Conservation (phyloP, 2,113 vertebrate species). For the Aphyosemion australe region DNA sequence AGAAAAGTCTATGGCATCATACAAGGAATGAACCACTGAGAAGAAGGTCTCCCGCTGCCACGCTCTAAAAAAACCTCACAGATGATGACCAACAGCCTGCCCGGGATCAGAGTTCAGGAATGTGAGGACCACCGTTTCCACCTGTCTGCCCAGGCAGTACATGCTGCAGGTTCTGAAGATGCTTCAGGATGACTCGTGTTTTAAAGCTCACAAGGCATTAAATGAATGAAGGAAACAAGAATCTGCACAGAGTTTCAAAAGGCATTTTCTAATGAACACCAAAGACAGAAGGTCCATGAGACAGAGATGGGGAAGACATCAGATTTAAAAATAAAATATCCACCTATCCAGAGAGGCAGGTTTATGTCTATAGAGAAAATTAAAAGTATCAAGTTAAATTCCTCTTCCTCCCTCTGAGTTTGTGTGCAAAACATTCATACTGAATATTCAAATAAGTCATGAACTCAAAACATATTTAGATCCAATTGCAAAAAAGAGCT, state of each 20-base stretch:
- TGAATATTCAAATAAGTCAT: too few relatives aligned
- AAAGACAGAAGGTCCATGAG: neutral
- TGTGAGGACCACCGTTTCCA: conserved; percentile 72
- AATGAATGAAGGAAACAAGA: conserved; percentile 67
- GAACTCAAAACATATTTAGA: neutral
- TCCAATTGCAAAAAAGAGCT: too few relatives aligned
- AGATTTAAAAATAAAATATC: too few relatives aligned
- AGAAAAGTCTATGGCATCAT: conserved; percentile 87
- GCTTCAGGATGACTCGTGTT: conserved; percentile 82
- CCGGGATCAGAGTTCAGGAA: conserved; percentile 84
- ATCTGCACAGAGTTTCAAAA: conserved; percentile 21
- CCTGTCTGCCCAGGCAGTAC: conserved; percentile 82
- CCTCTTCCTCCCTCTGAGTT: too few relatives aligned
- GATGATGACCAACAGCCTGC: conserved; percentile 84
- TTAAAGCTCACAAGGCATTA: conserved; percentile 73
- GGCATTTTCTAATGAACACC: conserved; percentile 15
- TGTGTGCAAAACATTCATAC: too few relatives aligned
- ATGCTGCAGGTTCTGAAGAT: conserved; percentile 88
- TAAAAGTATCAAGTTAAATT: too few relatives aligned
- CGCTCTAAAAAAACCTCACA: conserved; percentile 83
- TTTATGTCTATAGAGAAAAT: too few relatives aligned
- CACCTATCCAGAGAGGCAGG: too few relatives aligned
- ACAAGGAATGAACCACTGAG: conserved; percentile 90
- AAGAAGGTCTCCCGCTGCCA: conserved; percentile 84
- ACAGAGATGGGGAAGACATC: too few relatives aligned